These are phyloP conservation scores for Parelbella ahira DNA, from an alignment of 2,888 invertebrate species.

Conservation along the genomic window DNA sequence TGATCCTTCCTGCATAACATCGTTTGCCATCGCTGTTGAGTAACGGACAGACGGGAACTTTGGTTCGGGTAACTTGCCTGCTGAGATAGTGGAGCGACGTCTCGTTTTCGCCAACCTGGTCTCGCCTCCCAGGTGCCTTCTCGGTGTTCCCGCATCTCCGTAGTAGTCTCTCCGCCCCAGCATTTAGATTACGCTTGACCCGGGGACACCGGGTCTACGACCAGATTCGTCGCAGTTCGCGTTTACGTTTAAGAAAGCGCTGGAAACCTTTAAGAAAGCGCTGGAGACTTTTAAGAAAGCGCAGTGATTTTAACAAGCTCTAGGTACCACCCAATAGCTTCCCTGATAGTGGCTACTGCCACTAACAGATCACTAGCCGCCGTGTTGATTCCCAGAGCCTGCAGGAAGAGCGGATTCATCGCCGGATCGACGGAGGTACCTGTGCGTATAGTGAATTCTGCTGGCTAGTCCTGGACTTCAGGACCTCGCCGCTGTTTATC, in stretches of 20 bases:
- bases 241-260: neutral
- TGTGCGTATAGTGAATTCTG: too few relatives aligned
- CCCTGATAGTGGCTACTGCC: neutral
- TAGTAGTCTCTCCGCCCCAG: neutral
- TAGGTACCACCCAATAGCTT: neutral
- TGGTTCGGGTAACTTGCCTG: neutral
- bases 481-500: too few relatives aligned
- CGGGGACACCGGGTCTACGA: neutral
- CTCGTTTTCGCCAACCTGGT: neutral
- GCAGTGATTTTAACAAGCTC: neutral
- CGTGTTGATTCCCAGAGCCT: neutral
- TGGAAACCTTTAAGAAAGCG: neutral
- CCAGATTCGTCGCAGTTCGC: neutral
- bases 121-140: neutral
- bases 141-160: neutral
- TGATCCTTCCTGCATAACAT: neutral
- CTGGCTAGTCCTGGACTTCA: too few relatives aligned
- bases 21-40: neutral
- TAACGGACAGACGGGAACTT: neutral
- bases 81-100: neutral
- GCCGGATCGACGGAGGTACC: too few relatives aligned
- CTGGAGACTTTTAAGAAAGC: neutral
- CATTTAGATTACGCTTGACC: conserved; percentile 3
- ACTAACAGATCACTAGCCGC: neutral
- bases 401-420: neutral